Conservation (phyloP, 2,888 invertebrate genomes). For the Lydus trimaculatus region DNA sequence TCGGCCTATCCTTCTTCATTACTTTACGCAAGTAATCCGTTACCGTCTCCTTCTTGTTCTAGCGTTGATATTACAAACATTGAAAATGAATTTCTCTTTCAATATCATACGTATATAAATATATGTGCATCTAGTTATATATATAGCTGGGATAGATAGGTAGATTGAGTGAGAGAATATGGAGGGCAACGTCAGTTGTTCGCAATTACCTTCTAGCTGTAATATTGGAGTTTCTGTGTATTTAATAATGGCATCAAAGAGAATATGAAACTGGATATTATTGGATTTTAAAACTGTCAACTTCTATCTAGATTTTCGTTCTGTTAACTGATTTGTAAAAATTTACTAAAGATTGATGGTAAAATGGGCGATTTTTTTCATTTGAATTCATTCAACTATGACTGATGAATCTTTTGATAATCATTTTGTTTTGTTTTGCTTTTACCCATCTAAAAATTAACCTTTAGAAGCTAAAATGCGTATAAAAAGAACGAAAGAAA, state of each 20-base stretch:
- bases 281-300: background rate
- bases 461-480: too few species aligned
- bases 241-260: background rate
- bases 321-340: background rate
- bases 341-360: background rate
- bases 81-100: slow-evolving; percentile 32
- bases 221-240: background rate
- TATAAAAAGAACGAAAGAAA: too few species aligned
- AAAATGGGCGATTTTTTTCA: background rate
- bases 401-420: slow-evolving; percentile 40
- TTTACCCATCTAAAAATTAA: too few species aligned
- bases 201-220: background rate
- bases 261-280: background rate
- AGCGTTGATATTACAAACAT: slow-evolving; percentile 39
- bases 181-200: slow-evolving; percentile 6
- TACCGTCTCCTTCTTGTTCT: slow-evolving; percentile 40
- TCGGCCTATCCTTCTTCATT: slow-evolving; percentile 55
- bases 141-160: background rate
- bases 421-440: slow-evolving; percentile 24
- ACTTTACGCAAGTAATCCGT: slow-evolving; percentile 40
- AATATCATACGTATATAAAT: slow-evolving; percentile 14
- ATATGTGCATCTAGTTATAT: background rate
- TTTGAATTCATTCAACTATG: slow-evolving; percentile 29
- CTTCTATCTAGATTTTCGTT: background rate
- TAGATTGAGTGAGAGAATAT: background rate